Percentiles rank a stretch among this genome's conserved stretches.
Evolutionary conservation across 2,113 vertebrate genomes (phyloP).

Genomic region (Stegostoma tigrinum): DNA sequence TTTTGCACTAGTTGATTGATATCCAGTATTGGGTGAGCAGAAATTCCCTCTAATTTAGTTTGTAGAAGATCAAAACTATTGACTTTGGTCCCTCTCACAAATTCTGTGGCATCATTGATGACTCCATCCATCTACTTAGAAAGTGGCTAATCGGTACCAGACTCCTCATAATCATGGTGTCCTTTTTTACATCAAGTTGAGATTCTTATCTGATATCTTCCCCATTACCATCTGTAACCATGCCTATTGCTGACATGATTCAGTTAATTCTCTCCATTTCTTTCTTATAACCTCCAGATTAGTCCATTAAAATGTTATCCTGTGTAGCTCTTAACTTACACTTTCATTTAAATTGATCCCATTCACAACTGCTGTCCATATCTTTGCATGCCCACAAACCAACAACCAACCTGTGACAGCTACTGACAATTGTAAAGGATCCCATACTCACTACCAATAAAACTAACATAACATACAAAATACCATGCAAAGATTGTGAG

Average conservation of each 20-base stretch:
- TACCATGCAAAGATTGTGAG: too few species aligned
- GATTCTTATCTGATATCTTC: not conserved
- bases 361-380: not conserved
- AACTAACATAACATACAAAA: too few species aligned
- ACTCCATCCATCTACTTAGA: not conserved
- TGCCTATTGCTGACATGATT: not conserved
- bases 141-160: not conserved
- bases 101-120: too few species aligned
- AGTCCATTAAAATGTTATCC: not conserved
- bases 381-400: too few species aligned
- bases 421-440: too few species aligned
- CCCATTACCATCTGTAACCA: not conserved
- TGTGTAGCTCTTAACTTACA: not conserved
- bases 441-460: too few species aligned
- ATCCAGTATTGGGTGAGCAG: too few species aligned
- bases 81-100: too few species aligned
- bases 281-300: not conserved
- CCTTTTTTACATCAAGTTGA: not conserved
- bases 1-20: too few species aligned
- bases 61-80: too few species aligned
- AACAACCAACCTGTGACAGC: too few species aligned
- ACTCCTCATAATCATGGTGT: not conserved
- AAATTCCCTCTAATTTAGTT: too few species aligned
- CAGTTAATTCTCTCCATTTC: not conserved
- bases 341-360: not conserved